Percentiles rank a stretch among this genome's conserved stretches.
Conservation (phyloP, 2,113 vertebrate genomes). For the Onychorhynchus coronatus region DNA sequence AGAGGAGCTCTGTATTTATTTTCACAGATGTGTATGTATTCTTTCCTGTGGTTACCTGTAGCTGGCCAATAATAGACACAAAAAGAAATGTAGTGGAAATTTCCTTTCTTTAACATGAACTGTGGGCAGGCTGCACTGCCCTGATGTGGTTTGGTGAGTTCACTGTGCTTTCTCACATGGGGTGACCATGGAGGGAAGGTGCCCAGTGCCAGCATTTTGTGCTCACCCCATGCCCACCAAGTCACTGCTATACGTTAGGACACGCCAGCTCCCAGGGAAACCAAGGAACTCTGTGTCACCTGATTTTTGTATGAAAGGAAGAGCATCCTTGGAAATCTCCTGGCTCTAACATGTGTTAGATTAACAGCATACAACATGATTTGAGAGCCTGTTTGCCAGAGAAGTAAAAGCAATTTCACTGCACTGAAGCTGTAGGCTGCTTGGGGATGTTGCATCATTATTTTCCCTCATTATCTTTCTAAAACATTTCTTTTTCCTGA, state of each 20-base stretch:
- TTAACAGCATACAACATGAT: too few relatives aligned
- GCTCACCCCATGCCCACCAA: background rate
- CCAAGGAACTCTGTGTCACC: background rate
- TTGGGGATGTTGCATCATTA: background rate
- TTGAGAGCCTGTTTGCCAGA: background rate
- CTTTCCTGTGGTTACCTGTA: background rate
- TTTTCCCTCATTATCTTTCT: background rate
- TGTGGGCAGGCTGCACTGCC: background rate
- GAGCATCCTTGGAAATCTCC: background rate
- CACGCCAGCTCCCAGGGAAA: background rate
- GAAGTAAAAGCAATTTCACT: background rate
- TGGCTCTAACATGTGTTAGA: background rate
- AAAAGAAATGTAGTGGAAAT: background rate
- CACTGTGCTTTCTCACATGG: accelerated
- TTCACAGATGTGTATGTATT: background rate
- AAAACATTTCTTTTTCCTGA: background rate
- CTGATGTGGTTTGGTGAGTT: background rate
- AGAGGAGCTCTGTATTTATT: background rate
- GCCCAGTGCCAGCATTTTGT: accelerated
- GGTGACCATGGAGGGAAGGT: background rate
- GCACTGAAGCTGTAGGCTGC: background rate
- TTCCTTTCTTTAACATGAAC: background rate
- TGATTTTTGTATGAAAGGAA: background rate
- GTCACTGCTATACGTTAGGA: accelerated
- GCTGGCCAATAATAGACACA: background rate